Evolutionary conservation across 2,888 invertebrate species (phyloP).

Genomic region (Fissipunctia ypsillon): DNA sequence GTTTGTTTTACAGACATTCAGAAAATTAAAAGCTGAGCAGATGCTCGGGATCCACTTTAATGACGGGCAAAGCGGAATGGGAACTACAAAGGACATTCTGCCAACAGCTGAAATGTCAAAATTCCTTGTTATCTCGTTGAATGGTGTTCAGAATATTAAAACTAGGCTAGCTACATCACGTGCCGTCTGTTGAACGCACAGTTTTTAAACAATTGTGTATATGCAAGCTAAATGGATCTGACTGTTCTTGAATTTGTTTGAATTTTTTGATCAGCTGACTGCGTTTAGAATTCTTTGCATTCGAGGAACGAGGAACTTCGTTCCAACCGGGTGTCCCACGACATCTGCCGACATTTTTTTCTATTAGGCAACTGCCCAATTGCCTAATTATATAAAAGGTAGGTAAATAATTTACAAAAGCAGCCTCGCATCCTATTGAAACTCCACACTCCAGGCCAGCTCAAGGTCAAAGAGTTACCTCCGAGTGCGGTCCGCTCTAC

Average conservation of each 20-base stretch:
- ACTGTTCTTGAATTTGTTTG: not conserved
- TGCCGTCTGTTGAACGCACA: conserved; percentile 22
- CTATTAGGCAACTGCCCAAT: too few species aligned
- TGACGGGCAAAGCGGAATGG: conserved; percentile 63
- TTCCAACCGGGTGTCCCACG: too few species aligned
- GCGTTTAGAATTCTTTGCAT: not conserved
- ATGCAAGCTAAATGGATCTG: not conserved
- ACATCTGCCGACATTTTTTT: too few species aligned
- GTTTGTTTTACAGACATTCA: conserved; percentile 75
- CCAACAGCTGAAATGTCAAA: conserved; percentile 69
- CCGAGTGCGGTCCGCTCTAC: not conserved
- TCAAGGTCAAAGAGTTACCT: not conserved
- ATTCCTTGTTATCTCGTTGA: conserved; percentile 71
- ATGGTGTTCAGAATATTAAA: conserved; percentile 71
- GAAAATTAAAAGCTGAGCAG: conserved; percentile 75
- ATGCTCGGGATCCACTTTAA: conserved; percentile 64
- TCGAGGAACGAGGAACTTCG: not conserved
- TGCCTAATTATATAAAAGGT: too few species aligned
- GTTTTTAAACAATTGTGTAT: conserved; percentile 35
- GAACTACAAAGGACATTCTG: conserved; percentile 68
- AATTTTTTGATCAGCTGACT: not conserved
- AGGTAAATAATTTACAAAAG: not conserved
- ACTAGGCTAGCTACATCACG: conserved; percentile 52
- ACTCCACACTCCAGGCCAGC: not conserved
- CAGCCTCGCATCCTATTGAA: not conserved